Percentiles rank a stretch among this genome's conserved stretches.
Evolutionary conservation across 2,797 vertebrate species (phyloP).

Genomic region (Labeo calbasu): DNA sequence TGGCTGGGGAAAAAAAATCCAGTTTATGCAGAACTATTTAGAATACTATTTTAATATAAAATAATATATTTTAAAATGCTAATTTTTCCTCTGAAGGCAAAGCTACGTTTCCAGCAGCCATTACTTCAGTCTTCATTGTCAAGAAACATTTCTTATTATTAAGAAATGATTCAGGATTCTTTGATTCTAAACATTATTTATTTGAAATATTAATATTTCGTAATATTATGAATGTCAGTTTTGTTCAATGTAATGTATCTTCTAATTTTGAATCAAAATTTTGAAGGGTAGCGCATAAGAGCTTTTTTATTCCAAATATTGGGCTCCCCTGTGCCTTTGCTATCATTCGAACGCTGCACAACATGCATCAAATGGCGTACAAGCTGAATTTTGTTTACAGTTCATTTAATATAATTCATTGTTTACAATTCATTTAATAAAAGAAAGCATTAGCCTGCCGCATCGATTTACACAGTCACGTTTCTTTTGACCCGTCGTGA

Average conservation of each 20-base stretch:
- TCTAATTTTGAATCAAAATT: background rate
- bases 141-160: no score
- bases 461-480: slow-evolving; percentile 49
- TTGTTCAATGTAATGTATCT: no score
- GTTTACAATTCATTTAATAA: slow-evolving; percentile 34
- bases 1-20: no score
- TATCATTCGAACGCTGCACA: slow-evolving; percentile 12
- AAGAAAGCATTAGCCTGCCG: slow-evolving; percentile 20
- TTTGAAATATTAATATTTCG: no score
- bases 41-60: background rate
- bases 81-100: background rate
- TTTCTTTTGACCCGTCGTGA: slow-evolving; percentile 35
- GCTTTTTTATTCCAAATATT: slow-evolving; percentile 8
- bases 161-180: no score
- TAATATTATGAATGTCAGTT: no score
- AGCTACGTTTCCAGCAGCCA: background rate
- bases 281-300: background rate
- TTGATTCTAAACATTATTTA: no score
- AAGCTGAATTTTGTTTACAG: slow-evolving; percentile 30
- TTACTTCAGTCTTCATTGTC: background rate
- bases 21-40: background rate
- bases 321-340: background rate
- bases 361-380: slow-evolving; percentile 20
- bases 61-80: background rate
- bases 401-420: slow-evolving; percentile 18